Evolutionary conservation across 2,888 invertebrate genomes (phyloP).

Genomic region (Coelogynopora nodosa): DNA sequence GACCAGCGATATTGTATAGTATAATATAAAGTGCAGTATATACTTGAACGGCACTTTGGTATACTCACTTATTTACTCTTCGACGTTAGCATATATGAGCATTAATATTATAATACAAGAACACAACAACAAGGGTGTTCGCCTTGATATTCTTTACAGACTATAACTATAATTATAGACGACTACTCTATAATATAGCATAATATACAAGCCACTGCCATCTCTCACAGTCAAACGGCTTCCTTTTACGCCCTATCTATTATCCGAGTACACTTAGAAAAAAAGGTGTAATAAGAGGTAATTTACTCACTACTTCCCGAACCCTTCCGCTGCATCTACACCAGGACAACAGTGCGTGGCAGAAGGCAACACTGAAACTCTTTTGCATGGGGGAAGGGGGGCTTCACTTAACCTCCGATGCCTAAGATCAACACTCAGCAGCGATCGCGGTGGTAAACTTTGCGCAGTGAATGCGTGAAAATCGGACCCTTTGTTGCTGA

Average conservation of each 20-base stretch:
- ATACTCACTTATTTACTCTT: neutral
- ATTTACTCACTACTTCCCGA: neutral
- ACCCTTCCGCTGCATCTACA: neutral
- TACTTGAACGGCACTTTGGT: no score
- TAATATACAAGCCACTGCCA: neutral
- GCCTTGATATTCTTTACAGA: neutral
- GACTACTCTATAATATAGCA: no score
- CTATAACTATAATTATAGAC: neutral
- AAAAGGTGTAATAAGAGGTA: conserved; percentile 7
- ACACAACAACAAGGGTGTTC: neutral
- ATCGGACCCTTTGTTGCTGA: neutral
- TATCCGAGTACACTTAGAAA: neutral
- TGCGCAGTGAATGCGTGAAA: conserved; percentile 5
- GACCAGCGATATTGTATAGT: no score
- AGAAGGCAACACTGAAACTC: no score
- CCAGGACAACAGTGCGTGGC: neutral
- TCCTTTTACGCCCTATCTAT: conserved; percentile 9
- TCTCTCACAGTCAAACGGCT: neutral
- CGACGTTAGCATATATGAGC: neutral
- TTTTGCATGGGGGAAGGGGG: no score
- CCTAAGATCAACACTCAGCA: neutral
- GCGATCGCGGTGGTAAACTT: neutral
- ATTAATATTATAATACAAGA: neutral
- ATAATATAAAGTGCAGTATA: no score
- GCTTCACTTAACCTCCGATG: neutral